Evolutionary conservation across 2,888 invertebrate species (phyloP).

Genomic region (Rotaria socialis): DNA sequence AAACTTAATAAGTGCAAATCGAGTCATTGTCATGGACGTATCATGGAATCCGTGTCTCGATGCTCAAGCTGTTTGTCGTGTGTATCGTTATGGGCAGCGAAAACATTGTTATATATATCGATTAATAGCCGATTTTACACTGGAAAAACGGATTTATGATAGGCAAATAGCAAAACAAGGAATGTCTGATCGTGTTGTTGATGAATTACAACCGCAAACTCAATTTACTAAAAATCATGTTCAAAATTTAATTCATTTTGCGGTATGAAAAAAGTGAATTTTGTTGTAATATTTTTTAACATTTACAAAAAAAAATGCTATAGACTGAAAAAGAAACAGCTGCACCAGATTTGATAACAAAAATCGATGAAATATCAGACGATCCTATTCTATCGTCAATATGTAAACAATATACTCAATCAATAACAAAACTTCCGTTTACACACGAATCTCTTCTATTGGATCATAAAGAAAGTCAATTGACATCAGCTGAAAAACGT

Average conservation of each 20-base stretch:
- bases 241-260: slow-evolving; percentile 42
- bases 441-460: slow-evolving; percentile 88
- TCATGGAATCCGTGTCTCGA: slow-evolving; percentile 99
- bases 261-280: background rate
- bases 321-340: slow-evolving; percentile 65
- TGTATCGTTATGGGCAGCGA: slow-evolving; percentile 86
- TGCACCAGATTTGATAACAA: slow-evolving; percentile 68
- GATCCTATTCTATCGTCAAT: slow-evolving; percentile 77
- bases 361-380: slow-evolving; percentile 70
- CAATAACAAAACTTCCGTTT: slow-evolving; percentile 70
- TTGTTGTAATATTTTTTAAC: slow-evolving; percentile 33
- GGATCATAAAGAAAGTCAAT: slow-evolving; percentile 86
- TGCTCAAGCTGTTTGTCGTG: slow-evolving; percentile 80
- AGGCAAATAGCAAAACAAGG: slow-evolving; percentile 96
- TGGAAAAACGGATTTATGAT: slow-evolving; percentile 96
- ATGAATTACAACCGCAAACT: slow-evolving; percentile 44
- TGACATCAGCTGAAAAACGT: slow-evolving; percentile 85
- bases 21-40: slow-evolving; percentile 93
- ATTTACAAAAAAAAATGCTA: background rate
- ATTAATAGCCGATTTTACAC: slow-evolving; percentile 88
- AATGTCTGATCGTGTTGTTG: slow-evolving; percentile 68
- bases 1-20: slow-evolving; percentile 90
- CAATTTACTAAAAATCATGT: slow-evolving; percentile 45
- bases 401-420: slow-evolving; percentile 60
- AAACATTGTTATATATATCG: slow-evolving; percentile 92